These are phyloP conservation scores for Neogale vison DNA, from an alignment of 2,113 vertebrate species.

Conservation along the genomic window DNA sequence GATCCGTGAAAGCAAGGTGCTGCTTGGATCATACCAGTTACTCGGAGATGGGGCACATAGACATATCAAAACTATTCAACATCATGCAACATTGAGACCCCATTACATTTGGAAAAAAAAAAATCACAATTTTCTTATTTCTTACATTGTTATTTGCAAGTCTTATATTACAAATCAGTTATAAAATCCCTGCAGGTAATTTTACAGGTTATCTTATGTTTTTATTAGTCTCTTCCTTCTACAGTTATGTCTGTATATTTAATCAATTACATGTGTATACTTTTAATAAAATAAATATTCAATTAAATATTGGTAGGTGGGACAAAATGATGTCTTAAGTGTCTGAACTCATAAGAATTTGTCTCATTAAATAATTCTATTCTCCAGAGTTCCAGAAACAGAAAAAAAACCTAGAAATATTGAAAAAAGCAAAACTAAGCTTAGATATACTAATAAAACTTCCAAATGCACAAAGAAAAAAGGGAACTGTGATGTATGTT, in stretches of 20 bases:
- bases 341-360: not conserved
- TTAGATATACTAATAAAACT: not conserved
- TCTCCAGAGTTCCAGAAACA: not conserved
- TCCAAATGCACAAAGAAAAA: not conserved
- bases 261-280: not conserved
- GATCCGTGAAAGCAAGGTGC: not conserved
- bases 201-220: not conserved
- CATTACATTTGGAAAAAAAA: not conserved
- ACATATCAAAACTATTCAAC: not conserved
- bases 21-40: not conserved
- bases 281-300: not conserved
- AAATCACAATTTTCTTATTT: not conserved
- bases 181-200: not conserved
- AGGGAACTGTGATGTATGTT: not conserved
- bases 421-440: not conserved
- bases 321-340: not conserved
- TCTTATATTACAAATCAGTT: not conserved
- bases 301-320: not conserved
- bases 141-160: not conserved
- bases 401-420: not conserved
- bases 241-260: not conserved
- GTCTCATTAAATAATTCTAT: not conserved
- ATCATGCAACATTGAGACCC: not conserved
- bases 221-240: not conserved
- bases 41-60: fast-evolving